A percentile compares a stretch with the other conserved stretches of the same genome.
phyloP scores from a whole-genome alignment of 2,113 vertebrate species.

The Lagopus leucura region DNA sequence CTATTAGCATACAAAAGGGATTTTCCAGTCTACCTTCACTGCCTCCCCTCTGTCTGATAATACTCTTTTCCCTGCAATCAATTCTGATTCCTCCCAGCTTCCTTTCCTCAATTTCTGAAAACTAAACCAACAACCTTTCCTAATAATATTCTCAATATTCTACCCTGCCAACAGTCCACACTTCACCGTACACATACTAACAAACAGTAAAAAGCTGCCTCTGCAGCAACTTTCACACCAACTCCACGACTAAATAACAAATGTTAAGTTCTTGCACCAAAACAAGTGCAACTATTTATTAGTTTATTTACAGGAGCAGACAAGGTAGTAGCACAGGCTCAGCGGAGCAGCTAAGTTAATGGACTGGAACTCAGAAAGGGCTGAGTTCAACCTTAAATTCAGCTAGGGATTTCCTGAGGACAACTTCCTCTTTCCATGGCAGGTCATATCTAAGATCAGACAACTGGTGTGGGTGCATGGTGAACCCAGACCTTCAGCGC shows the following conservation, averaged over 20 bases:
- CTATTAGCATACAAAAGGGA: neutral
- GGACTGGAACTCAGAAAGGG: neutral
- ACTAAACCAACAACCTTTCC: neutral
- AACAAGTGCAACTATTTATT: neutral
- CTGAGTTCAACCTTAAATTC: neutral
- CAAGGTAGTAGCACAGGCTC: neutral
- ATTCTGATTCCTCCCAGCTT: neutral
- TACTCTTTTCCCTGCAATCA: neutral
- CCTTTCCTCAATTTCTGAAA: neutral
- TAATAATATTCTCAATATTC: neutral
- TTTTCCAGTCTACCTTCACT: neutral
- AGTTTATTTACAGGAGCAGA: neutral
- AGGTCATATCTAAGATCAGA: neutral
- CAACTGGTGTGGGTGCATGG: neutral
- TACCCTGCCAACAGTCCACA: neutral
- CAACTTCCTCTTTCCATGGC: neutral
- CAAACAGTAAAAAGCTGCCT: neutral
- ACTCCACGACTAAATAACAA: neutral
- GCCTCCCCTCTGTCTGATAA: neutral
- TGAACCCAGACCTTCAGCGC: neutral
- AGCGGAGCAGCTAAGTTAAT: neutral
- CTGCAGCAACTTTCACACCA: neutral
- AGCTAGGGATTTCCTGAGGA: neutral
- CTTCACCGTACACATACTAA: neutral
- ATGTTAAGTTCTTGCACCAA: neutral